Base-by-base conservation (phyloP, 1,140 invertebrate species). In the Acyrthosiphon pisum region DNA sequence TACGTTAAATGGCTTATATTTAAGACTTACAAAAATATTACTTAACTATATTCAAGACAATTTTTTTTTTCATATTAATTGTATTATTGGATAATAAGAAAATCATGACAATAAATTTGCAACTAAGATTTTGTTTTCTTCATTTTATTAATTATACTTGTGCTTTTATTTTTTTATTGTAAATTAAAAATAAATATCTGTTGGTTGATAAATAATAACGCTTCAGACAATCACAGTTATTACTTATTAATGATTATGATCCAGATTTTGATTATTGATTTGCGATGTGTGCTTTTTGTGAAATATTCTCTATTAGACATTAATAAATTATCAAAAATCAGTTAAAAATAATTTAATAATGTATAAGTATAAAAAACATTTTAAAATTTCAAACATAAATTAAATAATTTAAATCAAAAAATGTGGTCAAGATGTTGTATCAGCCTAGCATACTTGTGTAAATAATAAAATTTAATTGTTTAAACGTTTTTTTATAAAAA, bases 71-170 rank as follows among this genome's bases (percentile, higher is more conserved):
- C n/a, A 41, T 53, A 37, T 89, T 76, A n/a, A n/a, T 68, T 53
- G 22, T 89, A 50, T 89, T 89, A 53, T 41, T 41, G 30, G 37
- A n/a, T 30, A 50, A 88, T 44, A 44, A 60, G 23, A 44, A 44
- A 90, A 18, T n/a, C 26, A 41, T 90, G 89, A 90, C 89, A 90
- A 90, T 90, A 90, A 90, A 44, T 90, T 76, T n/a, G 30, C n/a
- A 44, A 90, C 37, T 56, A 56, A 37, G 18, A 30, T 56, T 37
- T 18, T 8, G 44, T 90, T 68, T 90, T 46, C n/a, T 30, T 44
- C 8, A 20, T 18, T n/a, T 48, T 41, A 1, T 48, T 86, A 7
- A 46, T 46, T 4, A 46, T 46, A 46, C 44, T 46, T 46, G 44
- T 46, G 7, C 44, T 46, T 83, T 44, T 37, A 44, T 86, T 86